Conservation (phyloP, 2,888 invertebrate genomes). For the Caenorhabditis sp. region DNA sequence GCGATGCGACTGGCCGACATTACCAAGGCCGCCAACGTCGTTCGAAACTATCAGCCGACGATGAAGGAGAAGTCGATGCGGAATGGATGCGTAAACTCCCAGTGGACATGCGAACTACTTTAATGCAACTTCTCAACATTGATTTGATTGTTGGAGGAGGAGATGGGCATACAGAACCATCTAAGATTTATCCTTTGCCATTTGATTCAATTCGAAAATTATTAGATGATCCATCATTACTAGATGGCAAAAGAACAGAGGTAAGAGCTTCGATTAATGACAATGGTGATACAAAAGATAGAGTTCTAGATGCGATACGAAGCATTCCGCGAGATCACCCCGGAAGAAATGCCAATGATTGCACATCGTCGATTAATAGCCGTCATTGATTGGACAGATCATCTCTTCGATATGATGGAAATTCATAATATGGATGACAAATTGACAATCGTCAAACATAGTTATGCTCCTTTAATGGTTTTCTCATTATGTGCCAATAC, state of each 20-base stretch:
- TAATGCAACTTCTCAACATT: conserved; percentile 69
- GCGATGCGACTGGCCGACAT: conserved; percentile 68
- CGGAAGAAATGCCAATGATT: conserved; percentile 60
- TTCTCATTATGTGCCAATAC: conserved; percentile 52
- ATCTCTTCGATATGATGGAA: conserved; percentile 68
- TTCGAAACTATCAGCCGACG: conserved; percentile 47
- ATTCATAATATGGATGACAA: conserved; percentile 66
- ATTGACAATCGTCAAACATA: conserved; percentile 64
- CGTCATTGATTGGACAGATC: conserved; percentile 69
- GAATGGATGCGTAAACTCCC: conserved; percentile 69
- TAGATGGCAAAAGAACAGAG: conserved; percentile 70
- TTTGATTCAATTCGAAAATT: conserved; percentile 58
- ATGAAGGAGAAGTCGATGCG: conserved; percentile 57
- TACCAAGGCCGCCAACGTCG: conserved; percentile 53
- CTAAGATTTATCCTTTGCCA: conserved; percentile 63
- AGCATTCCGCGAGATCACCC: conserved; percentile 61
- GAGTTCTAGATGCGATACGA: conserved; percentile 67
- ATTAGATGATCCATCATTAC: conserved; percentile 63
- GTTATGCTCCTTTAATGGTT: conserved; percentile 66
- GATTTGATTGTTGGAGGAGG: conserved; percentile 63
- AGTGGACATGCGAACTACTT: conserved; percentile 68
- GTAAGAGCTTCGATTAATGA: too few relatives aligned
- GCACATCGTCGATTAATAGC: conserved; percentile 67
- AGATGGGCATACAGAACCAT: conserved; percentile 48
- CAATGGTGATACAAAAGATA: too few relatives aligned